A percentile compares a stretch with the other conserved stretches of the same genome.
These are phyloP conservation scores for Amphipyra berbera DNA, from an alignment of 2,888 invertebrate species.

Conservation along the genomic window DNA sequence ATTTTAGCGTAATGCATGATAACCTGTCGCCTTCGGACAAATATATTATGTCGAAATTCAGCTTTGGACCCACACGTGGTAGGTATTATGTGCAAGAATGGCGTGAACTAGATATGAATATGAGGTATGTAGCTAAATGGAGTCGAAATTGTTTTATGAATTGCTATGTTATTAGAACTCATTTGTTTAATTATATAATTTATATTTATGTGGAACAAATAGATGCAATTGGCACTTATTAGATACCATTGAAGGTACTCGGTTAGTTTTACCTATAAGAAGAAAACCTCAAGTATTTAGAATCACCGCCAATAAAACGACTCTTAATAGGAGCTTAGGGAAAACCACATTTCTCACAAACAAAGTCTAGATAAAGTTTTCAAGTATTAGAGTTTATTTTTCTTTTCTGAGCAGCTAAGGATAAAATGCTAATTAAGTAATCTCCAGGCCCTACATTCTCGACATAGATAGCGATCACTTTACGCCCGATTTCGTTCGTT, in stretches of 20 bases:
- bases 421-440: no score
- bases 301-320: slow-evolving; percentile 3
- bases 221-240: neutral
- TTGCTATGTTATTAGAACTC: neutral
- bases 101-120: slow-evolving; percentile 17
- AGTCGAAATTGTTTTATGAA: neutral
- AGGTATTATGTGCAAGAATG: slow-evolving; percentile 13
- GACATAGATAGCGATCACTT: no score
- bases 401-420: no score
- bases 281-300: neutral
- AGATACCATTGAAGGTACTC: neutral
- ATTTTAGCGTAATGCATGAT: slow-evolving; percentile 48
- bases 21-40: slow-evolving; percentile 46
- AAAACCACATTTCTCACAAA: slow-evolving; percentile 15
- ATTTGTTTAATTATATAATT: neutral
- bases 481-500: no score
- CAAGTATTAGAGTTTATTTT: neutral
- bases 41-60: slow-evolving; percentile 46
- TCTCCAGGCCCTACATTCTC: no score
- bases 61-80: slow-evolving; percentile 21
- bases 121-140: neutral
- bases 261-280: neutral
- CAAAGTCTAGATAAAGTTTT: neutral
- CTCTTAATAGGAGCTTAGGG: neutral
- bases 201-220: slow-evolving; percentile 1